Percentiles rank a stretch among this genome's conserved stretches.
These are phyloP conservation scores for Xestia ashworthii DNA, from an alignment of 2,888 invertebrate species.

Conservation along the genomic window DNA sequence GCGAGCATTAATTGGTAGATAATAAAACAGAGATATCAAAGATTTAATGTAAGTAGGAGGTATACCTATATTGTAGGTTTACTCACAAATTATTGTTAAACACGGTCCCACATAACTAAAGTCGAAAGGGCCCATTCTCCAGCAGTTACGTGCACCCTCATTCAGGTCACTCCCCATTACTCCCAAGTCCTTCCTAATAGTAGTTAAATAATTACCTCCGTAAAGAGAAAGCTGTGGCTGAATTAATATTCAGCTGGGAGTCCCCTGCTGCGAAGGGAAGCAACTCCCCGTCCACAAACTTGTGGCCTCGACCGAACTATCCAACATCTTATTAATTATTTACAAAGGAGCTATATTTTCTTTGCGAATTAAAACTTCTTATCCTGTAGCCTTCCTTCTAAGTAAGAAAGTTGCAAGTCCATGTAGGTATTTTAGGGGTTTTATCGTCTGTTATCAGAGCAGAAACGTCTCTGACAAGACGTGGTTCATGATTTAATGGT, in stretches of 20 bases:
- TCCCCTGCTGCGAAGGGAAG: constrained; percentile 31
- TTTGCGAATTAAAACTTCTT: constrained; percentile 45
- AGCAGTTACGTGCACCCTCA: neutral
- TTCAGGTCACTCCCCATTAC: constrained; percentile 26
- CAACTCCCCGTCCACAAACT: constrained; percentile 59
- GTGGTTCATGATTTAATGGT: neutral
- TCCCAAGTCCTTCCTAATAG: constrained; percentile 31
- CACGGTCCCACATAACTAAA: constrained; percentile 4
- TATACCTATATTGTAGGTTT: neutral
- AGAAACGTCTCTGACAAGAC: neutral
- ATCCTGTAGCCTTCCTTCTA: constrained; percentile 22
- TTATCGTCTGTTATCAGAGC: neutral
- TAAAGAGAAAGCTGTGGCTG: constrained; percentile 49
- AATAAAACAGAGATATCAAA: neutral
- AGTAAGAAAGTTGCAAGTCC: constrained; percentile 1
- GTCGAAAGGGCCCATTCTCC: neutral
- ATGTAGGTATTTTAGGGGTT: neutral
- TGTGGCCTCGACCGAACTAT: constrained; percentile 50
- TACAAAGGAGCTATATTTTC: constrained; percentile 57
- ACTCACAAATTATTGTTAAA: constrained; percentile 9
- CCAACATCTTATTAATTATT: constrained; percentile 55
- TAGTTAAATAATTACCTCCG: constrained; percentile 57
- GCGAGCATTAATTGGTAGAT: too few relatives aligned
- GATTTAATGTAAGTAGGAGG: neutral
- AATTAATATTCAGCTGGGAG: constrained; percentile 52